phyloP scores from a whole-genome alignment of 2,888 invertebrate genomes.

The Hecatera dysodea region DNA sequence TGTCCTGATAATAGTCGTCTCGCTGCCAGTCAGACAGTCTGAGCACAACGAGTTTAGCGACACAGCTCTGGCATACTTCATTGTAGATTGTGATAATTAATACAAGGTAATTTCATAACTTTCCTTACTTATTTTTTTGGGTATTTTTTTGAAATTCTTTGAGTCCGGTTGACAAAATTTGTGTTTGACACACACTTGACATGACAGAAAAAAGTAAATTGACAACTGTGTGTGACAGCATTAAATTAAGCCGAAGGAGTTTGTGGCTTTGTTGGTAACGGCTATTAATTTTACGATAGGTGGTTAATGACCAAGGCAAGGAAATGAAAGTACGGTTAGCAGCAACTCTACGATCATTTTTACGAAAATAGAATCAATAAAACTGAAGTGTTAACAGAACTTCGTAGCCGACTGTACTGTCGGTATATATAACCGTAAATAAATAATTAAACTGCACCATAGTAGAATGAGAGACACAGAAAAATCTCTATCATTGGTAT shows the following conservation, averaged over 20 bases:
- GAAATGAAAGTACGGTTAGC: background rate
- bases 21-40: constrained; percentile 15
- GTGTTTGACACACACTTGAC: constrained; percentile 31
- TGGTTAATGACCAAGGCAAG: background rate
- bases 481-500: no score
- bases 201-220: background rate
- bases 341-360: no score
- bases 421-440: background rate
- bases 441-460: no score
- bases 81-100: constrained; percentile 16
- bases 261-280: background rate
- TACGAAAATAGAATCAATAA: no score
- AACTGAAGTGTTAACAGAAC: background rate
- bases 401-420: background rate
- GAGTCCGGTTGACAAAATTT: constrained; percentile 3
- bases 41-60: constrained; percentile 20
- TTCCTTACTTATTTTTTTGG: constrained; percentile 27
- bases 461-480: no score
- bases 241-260: constrained; percentile 2
- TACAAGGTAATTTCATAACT: constrained; percentile 39
- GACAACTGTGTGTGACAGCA: background rate
- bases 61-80: constrained; percentile 34
- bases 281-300: background rate
- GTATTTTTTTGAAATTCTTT: constrained; percentile 18
- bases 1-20: background rate